phyloP scores from a whole-genome alignment of 1,140 invertebrate genomes.

The Scaptomyza montana region DNA sequence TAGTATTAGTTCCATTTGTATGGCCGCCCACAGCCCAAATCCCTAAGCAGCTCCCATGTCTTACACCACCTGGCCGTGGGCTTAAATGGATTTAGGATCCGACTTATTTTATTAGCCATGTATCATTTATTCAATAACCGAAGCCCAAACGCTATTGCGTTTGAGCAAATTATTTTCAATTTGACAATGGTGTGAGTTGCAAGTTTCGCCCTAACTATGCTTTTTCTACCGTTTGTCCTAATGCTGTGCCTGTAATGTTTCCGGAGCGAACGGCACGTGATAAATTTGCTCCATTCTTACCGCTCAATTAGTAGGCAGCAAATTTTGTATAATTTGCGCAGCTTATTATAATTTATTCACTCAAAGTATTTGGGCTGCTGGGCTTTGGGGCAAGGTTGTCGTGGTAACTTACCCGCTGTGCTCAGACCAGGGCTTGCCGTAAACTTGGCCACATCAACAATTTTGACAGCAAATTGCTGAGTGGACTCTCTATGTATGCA shows the following conservation, averaged over 20 bases:
- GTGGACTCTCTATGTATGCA: constrained; percentile 97
- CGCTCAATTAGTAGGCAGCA: constrained; percentile 67
- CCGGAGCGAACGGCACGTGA: constrained; percentile 22
- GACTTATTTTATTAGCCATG: constrained; percentile 75
- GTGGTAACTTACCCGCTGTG: constrained; percentile 91
- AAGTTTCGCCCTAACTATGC: constrained; percentile 4
- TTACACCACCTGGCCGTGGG: constrained; percentile 60
- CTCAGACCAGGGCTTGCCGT: constrained; percentile 97
- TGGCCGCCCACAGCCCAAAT: constrained; percentile 10
- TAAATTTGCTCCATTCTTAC: constrained; percentile 42
- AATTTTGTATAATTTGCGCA: constrained; percentile 79
- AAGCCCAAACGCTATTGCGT: constrained; percentile 57
- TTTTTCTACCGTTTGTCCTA: not conserved
- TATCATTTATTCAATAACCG: constrained; percentile 74
- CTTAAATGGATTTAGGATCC: constrained; percentile 70
- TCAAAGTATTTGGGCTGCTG: constrained; percentile 21
- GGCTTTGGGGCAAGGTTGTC: constrained; percentile 45
- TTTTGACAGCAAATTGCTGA: constrained; percentile 99
- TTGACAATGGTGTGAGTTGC: constrained; percentile 39
- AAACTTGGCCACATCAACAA: constrained; percentile 98
- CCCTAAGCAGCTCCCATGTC: not conserved
- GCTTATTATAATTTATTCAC: constrained; percentile 83
- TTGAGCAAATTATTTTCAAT: constrained; percentile 80
- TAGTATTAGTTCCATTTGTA: constrained; percentile 44
- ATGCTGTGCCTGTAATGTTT: constrained; percentile 5